Conservation (phyloP, 2,113 vertebrate species). For the Semicossyphus pulcher region DNA sequence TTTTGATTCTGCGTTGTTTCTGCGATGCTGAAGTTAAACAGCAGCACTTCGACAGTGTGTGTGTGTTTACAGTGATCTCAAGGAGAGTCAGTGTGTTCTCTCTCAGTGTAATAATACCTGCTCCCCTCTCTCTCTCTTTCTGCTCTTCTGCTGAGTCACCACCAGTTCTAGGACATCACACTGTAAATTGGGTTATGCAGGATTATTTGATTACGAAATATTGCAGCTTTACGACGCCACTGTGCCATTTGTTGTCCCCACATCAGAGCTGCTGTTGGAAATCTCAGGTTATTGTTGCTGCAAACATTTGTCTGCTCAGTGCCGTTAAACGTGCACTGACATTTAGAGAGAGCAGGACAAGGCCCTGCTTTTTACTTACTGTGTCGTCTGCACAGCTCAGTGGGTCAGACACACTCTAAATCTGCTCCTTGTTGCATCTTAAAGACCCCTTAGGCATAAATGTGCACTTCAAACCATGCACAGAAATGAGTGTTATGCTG, state of each 20-base stretch:
- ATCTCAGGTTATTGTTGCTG: constrained; percentile 36
- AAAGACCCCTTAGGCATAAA: too few relatives aligned
- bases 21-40: constrained; percentile 12
- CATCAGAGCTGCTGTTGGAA: background rate
- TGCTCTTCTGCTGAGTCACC: constrained; percentile 73
- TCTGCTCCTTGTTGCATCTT: too few relatives aligned
- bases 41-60: background rate
- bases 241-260: background rate
- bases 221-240: background rate
- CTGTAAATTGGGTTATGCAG: constrained; percentile 56
- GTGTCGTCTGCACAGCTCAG: background rate
- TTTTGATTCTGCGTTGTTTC: background rate
- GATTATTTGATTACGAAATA: constrained; percentile 44
- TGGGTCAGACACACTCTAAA: background rate
- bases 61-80: constrained; percentile 14
- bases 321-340: background rate
- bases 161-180: constrained; percentile 45
- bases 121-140: constrained; percentile 1
- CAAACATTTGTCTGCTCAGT: background rate
- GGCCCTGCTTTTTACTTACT: background rate
- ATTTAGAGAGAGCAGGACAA: constrained; percentile 31
- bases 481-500: too few relatives aligned
- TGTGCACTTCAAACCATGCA: too few relatives aligned
- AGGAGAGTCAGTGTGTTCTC: constrained; percentile 9
- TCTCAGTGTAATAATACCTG: constrained; percentile 19